Conservation (phyloP, 2,113 vertebrate genomes). For the Microtus richardsoni region DNA sequence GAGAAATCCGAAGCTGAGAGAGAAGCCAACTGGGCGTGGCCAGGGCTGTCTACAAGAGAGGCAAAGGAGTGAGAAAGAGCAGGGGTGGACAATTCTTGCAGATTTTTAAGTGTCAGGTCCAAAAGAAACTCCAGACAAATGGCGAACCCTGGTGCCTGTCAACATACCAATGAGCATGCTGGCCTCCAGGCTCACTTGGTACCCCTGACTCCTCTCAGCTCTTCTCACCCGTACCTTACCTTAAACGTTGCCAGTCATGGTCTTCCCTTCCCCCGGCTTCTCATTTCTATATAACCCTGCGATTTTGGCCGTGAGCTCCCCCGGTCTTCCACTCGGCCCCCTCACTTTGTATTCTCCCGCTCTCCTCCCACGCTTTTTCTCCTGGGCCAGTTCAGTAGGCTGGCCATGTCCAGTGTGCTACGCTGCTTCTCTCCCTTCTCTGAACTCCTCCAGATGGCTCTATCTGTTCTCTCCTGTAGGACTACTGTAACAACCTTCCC, state of each 20-base stretch:
- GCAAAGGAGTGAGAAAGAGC: not conserved
- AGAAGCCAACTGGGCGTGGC: not conserved
- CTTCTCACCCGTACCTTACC: not conserved
- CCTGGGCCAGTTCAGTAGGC: not conserved
- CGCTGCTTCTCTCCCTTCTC: not conserved
- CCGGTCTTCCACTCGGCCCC: not conserved
- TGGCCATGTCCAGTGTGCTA: not conserved
- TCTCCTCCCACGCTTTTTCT: not conserved
- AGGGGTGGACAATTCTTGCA: not conserved
- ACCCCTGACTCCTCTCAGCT: not conserved
- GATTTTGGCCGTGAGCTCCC: not conserved
- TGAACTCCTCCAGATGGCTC: not conserved
- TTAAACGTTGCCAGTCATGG: not conserved
- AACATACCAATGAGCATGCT: not conserved
- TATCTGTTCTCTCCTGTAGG: not conserved
- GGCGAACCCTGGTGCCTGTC: not conserved
- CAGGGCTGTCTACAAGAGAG: not conserved
- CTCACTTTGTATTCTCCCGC: fast-evolving
- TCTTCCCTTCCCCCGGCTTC: not conserved
- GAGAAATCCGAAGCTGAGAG: not conserved
- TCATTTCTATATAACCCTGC: not conserved
- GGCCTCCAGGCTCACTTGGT: not conserved
- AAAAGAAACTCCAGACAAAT: not conserved
- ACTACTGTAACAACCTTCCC: not conserved
- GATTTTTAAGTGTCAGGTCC: not conserved